Conservation (phyloP, 1,140 invertebrate genomes). For the Papilio xuthus region DNA sequence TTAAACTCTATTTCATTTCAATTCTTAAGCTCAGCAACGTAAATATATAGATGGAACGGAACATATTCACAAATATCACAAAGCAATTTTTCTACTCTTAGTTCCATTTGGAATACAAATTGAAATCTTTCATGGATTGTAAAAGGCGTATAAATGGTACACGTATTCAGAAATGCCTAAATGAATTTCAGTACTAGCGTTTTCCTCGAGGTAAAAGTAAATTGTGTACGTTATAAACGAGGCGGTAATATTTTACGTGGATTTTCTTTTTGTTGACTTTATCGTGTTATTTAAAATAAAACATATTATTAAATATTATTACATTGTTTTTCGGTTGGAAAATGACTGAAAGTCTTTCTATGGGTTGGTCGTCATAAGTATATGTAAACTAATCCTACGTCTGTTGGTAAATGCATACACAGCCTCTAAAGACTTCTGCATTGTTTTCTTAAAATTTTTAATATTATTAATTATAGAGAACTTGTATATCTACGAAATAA, state of each 20-base stretch:
- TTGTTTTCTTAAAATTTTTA: too few relatives aligned
- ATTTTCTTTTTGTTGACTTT: conserved; percentile 5
- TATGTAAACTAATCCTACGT: too few relatives aligned
- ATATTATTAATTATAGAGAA: not conserved
- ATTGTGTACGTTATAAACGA: conserved; percentile 14
- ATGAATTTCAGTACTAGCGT: conserved; percentile 20
- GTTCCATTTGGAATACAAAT: conserved; percentile 20
- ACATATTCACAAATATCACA: conserved; percentile 12
- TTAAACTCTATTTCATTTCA: not conserved
- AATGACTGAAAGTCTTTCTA: too few relatives aligned
- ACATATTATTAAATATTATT: too few relatives aligned
- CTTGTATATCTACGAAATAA: not conserved
- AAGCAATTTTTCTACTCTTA: conserved; percentile 17
- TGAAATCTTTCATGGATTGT: conserved; percentile 24
- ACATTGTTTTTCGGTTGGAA: too few relatives aligned
- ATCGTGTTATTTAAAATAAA: not conserved
- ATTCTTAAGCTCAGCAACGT: not conserved
- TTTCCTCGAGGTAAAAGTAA: conserved; percentile 24
- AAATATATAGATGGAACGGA: conserved; percentile 2
- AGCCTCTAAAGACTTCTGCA: too few relatives aligned
- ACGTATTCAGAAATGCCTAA: conserved; percentile 24
- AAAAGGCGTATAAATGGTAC: conserved; percentile 19
- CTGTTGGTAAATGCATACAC: too few relatives aligned
- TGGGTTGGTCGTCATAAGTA: too few relatives aligned
- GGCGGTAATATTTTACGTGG: not conserved